phyloP scores from a whole-genome alignment of 2,113 vertebrate genomes.

The Macrotis lagotis region DNA sequence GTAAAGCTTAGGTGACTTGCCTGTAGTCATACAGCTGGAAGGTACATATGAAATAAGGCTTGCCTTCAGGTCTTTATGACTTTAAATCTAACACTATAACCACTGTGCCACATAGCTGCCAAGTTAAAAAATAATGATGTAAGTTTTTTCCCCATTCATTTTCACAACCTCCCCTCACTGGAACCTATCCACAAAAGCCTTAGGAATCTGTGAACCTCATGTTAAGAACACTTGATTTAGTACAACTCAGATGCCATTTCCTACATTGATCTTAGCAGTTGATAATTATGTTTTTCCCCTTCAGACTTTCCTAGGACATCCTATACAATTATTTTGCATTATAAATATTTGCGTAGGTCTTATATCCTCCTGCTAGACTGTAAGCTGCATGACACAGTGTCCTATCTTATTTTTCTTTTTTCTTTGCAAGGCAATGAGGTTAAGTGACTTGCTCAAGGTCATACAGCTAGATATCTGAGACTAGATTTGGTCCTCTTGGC shows the following conservation, averaged over 20 bases:
- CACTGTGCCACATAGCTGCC: background rate
- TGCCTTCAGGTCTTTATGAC: background rate
- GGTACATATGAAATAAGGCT: too few relatives aligned
- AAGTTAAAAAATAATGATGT: background rate
- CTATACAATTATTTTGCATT: background rate
- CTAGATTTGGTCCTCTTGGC: too few relatives aligned
- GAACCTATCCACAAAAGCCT: background rate
- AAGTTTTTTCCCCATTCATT: background rate
- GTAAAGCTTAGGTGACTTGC: too few relatives aligned
- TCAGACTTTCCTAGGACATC: background rate
- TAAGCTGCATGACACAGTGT: background rate
- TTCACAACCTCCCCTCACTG: background rate
- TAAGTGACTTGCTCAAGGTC: too few relatives aligned
- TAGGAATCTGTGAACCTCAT: background rate
- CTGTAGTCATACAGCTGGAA: too few relatives aligned
- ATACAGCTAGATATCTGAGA: too few relatives aligned
- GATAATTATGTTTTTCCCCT: background rate
- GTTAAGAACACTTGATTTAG: background rate
- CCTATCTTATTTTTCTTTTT: too few relatives aligned
- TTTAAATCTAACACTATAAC: background rate
- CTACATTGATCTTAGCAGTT: background rate
- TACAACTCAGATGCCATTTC: background rate
- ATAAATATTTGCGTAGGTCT: background rate
- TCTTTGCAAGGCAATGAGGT: too few relatives aligned
- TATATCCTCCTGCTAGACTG: background rate